Evolutionary conservation across 2,797 vertebrate genomes (phyloP), one percentile per base, ranked within the genome.

Genomic region (Pseudopleuronectes americanus): DNA sequence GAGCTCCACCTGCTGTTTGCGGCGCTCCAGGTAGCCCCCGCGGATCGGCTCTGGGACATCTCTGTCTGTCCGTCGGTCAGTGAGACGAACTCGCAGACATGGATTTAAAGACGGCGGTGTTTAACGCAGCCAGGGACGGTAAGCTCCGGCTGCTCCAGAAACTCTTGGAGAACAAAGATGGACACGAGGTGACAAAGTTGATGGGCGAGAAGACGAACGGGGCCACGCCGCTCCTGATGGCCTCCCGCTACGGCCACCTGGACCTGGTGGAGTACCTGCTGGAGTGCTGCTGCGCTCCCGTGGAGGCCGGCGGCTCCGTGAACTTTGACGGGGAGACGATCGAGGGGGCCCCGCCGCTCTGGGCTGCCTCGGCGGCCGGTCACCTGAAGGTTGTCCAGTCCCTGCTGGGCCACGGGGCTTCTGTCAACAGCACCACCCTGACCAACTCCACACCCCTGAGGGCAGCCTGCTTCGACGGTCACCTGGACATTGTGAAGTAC

Each of bases 51-150:
- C 36, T 51, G 41, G 14, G 49, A 48, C 24, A 38, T 4, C 6
- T 6, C 23, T 31, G 19, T 28, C n/a, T 38, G 33, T 48, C 56
- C 53, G 1, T 56, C 21, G 2, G 17, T 36, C 26, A 19, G 53
- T 31, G 45, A 68, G 16, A 48, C 38, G 1, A 49, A 13, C 14
- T 4, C 1, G 33, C 53, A 13, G 70, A 67, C 0, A 99, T 99
- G 98, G 98, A 99, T 97, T 95, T 99, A 87, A 98, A 99, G 94
- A 99, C 97, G 2, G 97, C 98, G 0, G 97, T 98, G 10, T 99
- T 98, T 76, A 98, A 98, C 36, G 98, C 98, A 67, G 97, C 97
- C 84, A 94, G 98, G 71, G 98, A 99, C 92, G 98, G 98, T 48
- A 99, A 99, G 89, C 96, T 99, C 60, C 95, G 97, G 55, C 94